Evolutionary conservation across 2,888 invertebrate genomes (phyloP).

Genomic region (Dinocampus coccinellae): DNA sequence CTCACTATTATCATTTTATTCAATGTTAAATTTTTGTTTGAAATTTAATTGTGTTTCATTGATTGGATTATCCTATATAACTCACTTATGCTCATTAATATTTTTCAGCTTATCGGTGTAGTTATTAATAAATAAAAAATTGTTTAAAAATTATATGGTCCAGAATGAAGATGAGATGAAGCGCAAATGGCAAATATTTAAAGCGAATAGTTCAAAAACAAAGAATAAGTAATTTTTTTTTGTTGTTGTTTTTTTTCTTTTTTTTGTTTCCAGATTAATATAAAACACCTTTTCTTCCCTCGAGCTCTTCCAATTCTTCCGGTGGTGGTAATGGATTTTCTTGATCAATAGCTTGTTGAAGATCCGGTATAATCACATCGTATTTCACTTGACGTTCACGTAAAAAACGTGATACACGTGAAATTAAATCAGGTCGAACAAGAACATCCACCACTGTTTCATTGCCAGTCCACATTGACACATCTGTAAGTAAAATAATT

Average conservation of each 20-base stretch:
- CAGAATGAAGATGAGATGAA: background rate
- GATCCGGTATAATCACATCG: slow-evolving; percentile 81
- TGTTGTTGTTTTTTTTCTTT: background rate
- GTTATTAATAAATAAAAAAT: background rate
- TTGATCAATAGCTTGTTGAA: slow-evolving; percentile 83
- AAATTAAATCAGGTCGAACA: slow-evolving; percentile 76
- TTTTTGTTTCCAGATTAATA: too few relatives aligned
- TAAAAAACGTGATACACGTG: slow-evolving; percentile 76
- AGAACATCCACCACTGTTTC: slow-evolving; percentile 78
- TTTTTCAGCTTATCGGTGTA: background rate
- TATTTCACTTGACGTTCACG: slow-evolving; percentile 76
- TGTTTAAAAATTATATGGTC: too few relatives aligned
- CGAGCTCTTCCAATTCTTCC: slow-evolving; percentile 76
- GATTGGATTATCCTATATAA: slow-evolving; percentile 1
- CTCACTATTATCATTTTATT: background rate
- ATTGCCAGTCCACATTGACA: slow-evolving; percentile 78
- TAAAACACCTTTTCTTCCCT: slow-evolving; percentile 73
- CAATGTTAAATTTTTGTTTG: slow-evolving; percentile 17
- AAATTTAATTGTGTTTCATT: background rate
- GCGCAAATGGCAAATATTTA: slow-evolving; percentile 15
- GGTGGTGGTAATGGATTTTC: slow-evolving; percentile 78
- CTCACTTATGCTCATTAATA: background rate
- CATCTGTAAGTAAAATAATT: slow-evolving; percentile 68
- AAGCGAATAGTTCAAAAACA: background rate
- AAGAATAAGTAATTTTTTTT: background rate